Evolutionary conservation across 2,888 invertebrate species (phyloP).

Genomic region (Alcis repandata): DNA sequence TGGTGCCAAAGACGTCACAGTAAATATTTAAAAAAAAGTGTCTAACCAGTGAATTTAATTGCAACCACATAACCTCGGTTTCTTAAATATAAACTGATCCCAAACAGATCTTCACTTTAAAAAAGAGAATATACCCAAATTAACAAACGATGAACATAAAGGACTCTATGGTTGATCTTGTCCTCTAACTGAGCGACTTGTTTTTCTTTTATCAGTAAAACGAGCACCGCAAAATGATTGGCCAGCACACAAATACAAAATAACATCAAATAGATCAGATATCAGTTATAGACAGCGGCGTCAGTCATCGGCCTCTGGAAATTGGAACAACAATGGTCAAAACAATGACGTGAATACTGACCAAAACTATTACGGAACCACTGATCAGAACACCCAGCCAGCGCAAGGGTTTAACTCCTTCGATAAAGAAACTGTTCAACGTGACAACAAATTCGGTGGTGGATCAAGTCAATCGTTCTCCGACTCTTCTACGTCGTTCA

Average conservation of each 20-base stretch:
- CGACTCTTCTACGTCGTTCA: constrained; percentile 4
- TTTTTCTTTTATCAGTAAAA: constrained; percentile 53
- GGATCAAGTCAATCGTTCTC: constrained; percentile 2
- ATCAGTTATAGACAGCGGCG: constrained; percentile 25
- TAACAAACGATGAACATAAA: neutral
- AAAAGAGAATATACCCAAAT: too few species aligned
- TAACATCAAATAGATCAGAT: constrained; percentile 14
- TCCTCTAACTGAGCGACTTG: constrained; percentile 30
- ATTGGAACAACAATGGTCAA: constrained; percentile 25
- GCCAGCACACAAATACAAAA: constrained; percentile 17
- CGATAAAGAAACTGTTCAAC: neutral
- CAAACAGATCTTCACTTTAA: too few species aligned
- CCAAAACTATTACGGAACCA: constrained; percentile 11
- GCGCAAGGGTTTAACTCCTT: neutral
- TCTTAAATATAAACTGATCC: too few species aligned
- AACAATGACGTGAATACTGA: neutral
- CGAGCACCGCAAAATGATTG: constrained; percentile 41
- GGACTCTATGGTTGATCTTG: constrained; percentile 19
- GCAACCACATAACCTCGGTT: neutral
- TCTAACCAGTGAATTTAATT: neutral
- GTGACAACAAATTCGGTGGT: neutral
- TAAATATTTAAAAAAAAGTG: neutral
- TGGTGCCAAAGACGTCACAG: too few species aligned
- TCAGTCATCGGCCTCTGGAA: constrained; percentile 19
- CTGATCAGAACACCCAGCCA: neutral